Evolutionary conservation across 1,140 invertebrate genomes (phyloP).

Genomic region (Bombus polaris): DNA sequence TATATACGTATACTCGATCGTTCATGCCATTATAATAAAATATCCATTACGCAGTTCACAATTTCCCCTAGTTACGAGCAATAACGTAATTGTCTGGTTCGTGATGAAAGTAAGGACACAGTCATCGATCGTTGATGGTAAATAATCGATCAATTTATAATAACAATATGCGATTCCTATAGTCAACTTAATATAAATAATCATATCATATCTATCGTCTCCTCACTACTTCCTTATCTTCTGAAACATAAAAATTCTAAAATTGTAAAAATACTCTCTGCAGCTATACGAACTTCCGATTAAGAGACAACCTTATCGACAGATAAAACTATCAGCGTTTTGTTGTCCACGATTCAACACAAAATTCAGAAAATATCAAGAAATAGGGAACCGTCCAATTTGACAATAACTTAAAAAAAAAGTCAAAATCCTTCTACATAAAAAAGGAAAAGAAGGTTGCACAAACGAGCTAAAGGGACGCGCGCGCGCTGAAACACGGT

Average conservation of each 20-base stretch:
- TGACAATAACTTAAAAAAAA: background rate
- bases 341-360: too few relatives aligned
- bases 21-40: background rate
- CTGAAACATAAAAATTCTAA: too few relatives aligned
- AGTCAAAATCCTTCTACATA: too few relatives aligned
- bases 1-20: background rate
- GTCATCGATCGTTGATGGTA: background rate
- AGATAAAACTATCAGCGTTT: too few relatives aligned
- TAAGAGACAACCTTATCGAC: too few relatives aligned
- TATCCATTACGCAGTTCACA: background rate
- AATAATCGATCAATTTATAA: background rate
- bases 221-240: too few relatives aligned
- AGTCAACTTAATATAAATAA: too few relatives aligned
- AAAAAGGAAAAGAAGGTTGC: background rate
- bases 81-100: background rate
- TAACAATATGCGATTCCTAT: background rate
- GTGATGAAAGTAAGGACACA: rapidly evolving
- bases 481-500: background rate
- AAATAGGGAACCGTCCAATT: background rate
- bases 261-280: too few relatives aligned
- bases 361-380: too few relatives aligned
- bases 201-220: too few relatives aligned
- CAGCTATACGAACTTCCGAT: too few relatives aligned
- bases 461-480: background rate
- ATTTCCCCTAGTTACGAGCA: background rate